Percentiles rank a stretch among this genome's conserved stretches.
Conservation (phyloP, 2,888 invertebrate species). For the Apamea anceps region DNA sequence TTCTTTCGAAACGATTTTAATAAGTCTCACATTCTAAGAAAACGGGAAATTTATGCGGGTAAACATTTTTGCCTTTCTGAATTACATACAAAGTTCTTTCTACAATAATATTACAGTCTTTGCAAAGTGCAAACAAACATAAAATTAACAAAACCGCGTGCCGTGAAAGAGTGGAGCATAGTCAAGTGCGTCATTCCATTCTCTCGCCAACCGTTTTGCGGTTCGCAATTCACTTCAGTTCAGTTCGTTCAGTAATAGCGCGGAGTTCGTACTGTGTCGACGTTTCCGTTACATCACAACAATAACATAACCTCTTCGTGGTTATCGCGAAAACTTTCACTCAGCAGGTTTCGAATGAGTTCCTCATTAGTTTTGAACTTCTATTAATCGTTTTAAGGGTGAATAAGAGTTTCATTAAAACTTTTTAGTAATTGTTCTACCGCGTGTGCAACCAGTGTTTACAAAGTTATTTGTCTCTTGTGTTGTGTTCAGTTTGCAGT, state of each 20-base stretch:
- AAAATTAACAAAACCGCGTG: slow-evolving; percentile 42
- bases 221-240: slow-evolving; percentile 71
- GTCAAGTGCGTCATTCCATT: slow-evolving; percentile 54
- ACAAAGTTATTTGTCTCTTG: slow-evolving; percentile 81
- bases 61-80: neutral
- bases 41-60: neutral
- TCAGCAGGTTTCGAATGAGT: slow-evolving; percentile 58
- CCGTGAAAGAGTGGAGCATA: slow-evolving; percentile 13
- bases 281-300: slow-evolving; percentile 74
- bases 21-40: neutral
- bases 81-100: neutral
- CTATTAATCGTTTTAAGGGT: slow-evolving; percentile 19
- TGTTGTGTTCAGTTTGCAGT: slow-evolving; percentile 77
- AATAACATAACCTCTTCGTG: slow-evolving; percentile 84
- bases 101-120: slow-evolving; percentile 12
- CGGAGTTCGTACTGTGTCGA: slow-evolving; percentile 73
- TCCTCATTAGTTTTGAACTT: slow-evolving; percentile 49
- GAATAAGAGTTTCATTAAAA: slow-evolving; percentile 28
- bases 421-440: slow-evolving; percentile 44
- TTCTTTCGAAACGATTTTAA: neutral
- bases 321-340: slow-evolving; percentile 81
- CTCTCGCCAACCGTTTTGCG: slow-evolving; percentile 65
- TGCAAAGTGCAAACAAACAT: slow-evolving; percentile 27
- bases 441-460: slow-evolving; percentile 80
- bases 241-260: slow-evolving; percentile 78